These are phyloP conservation scores for Drosophila mauritiana DNA, from an alignment of 1,140 invertebrate genomes.

Conservation along the genomic window DNA sequence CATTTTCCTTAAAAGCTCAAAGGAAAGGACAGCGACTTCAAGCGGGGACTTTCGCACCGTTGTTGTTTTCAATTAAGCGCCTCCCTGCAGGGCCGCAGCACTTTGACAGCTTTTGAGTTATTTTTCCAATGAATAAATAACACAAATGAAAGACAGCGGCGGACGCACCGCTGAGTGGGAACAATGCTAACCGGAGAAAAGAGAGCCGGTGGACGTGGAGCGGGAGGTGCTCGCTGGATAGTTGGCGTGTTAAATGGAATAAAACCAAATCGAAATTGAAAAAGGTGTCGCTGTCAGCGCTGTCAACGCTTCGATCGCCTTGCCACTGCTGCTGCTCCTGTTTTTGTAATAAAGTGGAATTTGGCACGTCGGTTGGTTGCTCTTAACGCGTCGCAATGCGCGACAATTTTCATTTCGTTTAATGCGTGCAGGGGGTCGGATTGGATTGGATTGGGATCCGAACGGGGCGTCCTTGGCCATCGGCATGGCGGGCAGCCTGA, in stretches of 20 bases:
- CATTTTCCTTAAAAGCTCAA: constrained; percentile 6
- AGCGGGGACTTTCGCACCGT: constrained; percentile 6
- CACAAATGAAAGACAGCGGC: constrained; percentile 33
- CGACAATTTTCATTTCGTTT: constrained; percentile 79
- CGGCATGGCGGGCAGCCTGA: constrained; percentile 34
- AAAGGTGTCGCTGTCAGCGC: constrained; percentile 77
- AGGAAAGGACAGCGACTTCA: constrained; percentile 9
- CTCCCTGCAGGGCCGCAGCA: constrained; percentile 16
- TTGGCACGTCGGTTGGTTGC: constrained; percentile 72
- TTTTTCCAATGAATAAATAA: constrained; percentile 65
- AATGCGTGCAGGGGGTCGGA: constrained; percentile 61
- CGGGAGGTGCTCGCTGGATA: constrained; percentile 6
- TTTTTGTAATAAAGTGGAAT: constrained; percentile 79
- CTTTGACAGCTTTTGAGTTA: constrained; percentile 74
- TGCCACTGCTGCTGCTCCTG: constrained; percentile 29
- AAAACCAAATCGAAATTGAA: constrained; percentile 80
- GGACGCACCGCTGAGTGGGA: constrained; percentile 21
- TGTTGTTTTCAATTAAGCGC: constrained; percentile 62
- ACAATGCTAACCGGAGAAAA: constrained; percentile 16
- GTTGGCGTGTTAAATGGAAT: constrained; percentile 75
- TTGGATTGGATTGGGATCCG: background rate
- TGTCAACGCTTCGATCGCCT: constrained; percentile 47
- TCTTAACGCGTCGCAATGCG: constrained; percentile 70
- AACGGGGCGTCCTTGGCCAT: constrained; percentile 13
- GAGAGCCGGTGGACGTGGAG: no score